phyloP scores from a whole-genome alignment of 1,140 invertebrate genomes.

The Holcopasites calliopsidis region DNA sequence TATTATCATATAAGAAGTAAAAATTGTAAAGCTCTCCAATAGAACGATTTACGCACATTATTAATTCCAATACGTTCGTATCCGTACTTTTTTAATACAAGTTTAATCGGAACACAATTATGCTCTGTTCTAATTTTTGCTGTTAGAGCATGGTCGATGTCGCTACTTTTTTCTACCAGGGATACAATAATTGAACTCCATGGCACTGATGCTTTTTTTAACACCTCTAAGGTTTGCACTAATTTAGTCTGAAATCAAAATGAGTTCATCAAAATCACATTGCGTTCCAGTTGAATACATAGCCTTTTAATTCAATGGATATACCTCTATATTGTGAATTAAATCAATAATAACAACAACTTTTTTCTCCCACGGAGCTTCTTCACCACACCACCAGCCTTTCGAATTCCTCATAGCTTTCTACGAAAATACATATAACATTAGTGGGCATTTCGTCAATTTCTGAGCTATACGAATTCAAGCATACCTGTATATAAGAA shows the following conservation, averaged over 20 bases:
- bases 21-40: not conserved
- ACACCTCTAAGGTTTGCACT: constrained; percentile 65
- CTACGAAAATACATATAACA: constrained; percentile 50
- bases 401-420: constrained; percentile 65
- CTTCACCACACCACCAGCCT: constrained; percentile 71
- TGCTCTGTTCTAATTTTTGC: constrained; percentile 65
- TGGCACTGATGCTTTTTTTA: constrained; percentile 72
- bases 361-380: constrained; percentile 71
- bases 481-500: constrained; percentile 64
- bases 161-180: constrained; percentile 62
- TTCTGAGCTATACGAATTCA: constrained; percentile 3
- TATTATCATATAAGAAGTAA: not conserved
- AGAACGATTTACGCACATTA: constrained; percentile 58
- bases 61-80: constrained; percentile 67
- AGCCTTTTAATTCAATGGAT: not conserved
- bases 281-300: not conserved
- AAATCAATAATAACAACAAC: constrained; percentile 62
- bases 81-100: constrained; percentile 73
- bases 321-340: constrained; percentile 69
- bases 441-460: constrained; percentile 15
- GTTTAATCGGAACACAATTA: constrained; percentile 65
- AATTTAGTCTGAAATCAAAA: constrained; percentile 61
- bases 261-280: constrained; percentile 12
- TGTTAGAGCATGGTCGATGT: constrained; percentile 65
- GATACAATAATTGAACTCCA: constrained; percentile 67